These are phyloP conservation scores for Aepyceros melampus DNA, from an alignment of 2,113 vertebrate genomes.

Conservation along the genomic window DNA sequence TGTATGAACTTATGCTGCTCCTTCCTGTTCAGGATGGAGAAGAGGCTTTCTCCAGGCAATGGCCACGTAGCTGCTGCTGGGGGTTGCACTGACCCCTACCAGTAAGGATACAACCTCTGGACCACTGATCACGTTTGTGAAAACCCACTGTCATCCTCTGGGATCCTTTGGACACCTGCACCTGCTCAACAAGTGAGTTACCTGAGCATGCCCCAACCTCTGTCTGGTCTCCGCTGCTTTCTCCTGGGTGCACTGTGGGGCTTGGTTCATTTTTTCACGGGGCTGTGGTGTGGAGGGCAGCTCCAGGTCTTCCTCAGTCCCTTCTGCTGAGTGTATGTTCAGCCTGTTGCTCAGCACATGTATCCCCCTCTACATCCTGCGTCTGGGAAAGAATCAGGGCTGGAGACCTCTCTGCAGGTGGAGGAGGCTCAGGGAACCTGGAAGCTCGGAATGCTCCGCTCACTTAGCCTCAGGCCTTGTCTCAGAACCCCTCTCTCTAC, in stretches of 20 bases:
- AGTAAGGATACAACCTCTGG: background rate
- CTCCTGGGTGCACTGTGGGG: background rate
- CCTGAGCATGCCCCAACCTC: background rate
- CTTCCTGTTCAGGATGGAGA: background rate
- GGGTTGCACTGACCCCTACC: background rate
- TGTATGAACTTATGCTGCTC: background rate
- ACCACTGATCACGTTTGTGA: background rate
- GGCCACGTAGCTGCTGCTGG: fast-evolving
- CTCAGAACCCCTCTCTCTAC: background rate
- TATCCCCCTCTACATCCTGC: background rate
- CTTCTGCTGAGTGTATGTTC: fast-evolving
- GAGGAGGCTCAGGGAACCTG: no score
- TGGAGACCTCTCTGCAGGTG: background rate
- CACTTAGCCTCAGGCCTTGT: fast-evolving
- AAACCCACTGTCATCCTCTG: background rate
- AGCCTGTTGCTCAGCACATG: fast-evolving
- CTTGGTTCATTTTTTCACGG: fast-evolving
- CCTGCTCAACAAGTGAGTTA: no score
- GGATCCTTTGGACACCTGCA: background rate
- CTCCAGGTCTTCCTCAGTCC: background rate
- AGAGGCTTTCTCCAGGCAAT: background rate
- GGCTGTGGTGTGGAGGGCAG: background rate
- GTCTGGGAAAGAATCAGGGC: background rate
- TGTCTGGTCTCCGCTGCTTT: background rate
- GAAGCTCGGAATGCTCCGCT: background rate